Evolutionary conservation across 2,888 invertebrate genomes (phyloP).

Genomic region (Cactoblastis cactorum): DNA sequence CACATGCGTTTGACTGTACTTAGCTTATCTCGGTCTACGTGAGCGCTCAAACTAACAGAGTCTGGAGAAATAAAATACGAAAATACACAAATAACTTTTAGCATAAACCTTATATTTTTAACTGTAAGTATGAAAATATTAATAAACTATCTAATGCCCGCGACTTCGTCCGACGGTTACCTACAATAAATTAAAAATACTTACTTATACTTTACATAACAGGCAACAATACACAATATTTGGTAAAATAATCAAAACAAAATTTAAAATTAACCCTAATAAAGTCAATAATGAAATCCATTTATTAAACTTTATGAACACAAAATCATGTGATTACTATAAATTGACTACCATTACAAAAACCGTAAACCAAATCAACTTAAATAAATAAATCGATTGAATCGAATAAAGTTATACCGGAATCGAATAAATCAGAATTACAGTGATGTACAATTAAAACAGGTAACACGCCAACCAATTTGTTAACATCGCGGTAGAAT

Average conservation of each 20-base stretch:
- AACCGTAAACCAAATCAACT: slow-evolving; percentile 10
- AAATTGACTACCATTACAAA: slow-evolving; percentile 13
- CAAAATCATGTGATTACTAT: slow-evolving; percentile 3
- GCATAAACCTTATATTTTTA: not conserved
- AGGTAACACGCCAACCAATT: slow-evolving; percentile 13
- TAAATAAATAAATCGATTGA: slow-evolving; percentile 10
- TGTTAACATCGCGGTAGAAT: slow-evolving; percentile 22
- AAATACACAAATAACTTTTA: not conserved
- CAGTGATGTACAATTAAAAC: slow-evolving; percentile 13
- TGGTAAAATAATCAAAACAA: too few relatives aligned
- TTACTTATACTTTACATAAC: too few relatives aligned
- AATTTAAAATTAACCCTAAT: too few relatives aligned
- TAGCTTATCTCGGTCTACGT: slow-evolving; percentile 9
- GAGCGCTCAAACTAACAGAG: slow-evolving; percentile 13
- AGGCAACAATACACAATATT: too few relatives aligned
- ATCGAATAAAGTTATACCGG: slow-evolving; percentile 12
- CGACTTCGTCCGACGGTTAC: too few relatives aligned
- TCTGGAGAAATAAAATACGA: slow-evolving; percentile 5
- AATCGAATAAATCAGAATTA: slow-evolving; percentile 13
- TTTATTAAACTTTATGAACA: slow-evolving; percentile 4
- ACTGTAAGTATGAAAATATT: not conserved
- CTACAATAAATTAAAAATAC: too few relatives aligned
- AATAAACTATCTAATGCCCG: too few relatives aligned
- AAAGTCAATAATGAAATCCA: not conserved
- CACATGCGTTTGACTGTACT: not conserved